A percentile compares a stretch with the other conserved stretches of the same genome.
These are phyloP conservation scores for Drosophila athabasca DNA, from an alignment of 1,140 invertebrate species.

Conservation along the genomic window DNA sequence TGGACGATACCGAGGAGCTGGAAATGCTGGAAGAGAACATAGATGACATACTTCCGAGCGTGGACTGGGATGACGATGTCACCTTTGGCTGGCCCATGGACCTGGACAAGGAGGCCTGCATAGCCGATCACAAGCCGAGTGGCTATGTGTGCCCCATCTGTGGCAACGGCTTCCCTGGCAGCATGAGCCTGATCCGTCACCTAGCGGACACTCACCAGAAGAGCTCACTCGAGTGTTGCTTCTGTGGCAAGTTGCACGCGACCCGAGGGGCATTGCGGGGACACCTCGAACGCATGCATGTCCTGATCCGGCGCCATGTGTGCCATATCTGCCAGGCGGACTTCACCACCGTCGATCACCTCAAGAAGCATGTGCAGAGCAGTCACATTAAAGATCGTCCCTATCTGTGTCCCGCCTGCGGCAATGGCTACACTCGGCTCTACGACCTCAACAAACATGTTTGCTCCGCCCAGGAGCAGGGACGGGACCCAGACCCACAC, in stretches of 20 bases:
- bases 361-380: conserved; percentile 54
- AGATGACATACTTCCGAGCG: conserved; percentile 58
- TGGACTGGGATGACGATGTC: conserved; percentile 66
- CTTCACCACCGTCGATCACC: conserved; percentile 64
- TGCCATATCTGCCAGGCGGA: conserved; percentile 49
- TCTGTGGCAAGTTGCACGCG: conserved; percentile 46
- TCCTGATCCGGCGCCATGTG: conserved; percentile 54
- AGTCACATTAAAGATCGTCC: conserved; percentile 36
- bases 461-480: conserved; percentile 21
- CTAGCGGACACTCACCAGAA: conserved; percentile 43
- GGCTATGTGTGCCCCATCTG: conserved; percentile 67
- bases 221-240: conserved; percentile 53
- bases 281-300: conserved; percentile 61
- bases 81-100: conserved; percentile 68
- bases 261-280: conserved; percentile 55
- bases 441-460: conserved; percentile 54
- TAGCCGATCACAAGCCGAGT: conserved; percentile 50
- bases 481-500: conserved; percentile 12
- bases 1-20: conserved; percentile 63
- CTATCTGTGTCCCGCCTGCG: conserved; percentile 43
- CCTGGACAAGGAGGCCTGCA: conserved; percentile 60
- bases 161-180: conserved; percentile 62
- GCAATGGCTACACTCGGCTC: conserved; percentile 53
- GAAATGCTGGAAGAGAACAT: conserved; percentile 74
- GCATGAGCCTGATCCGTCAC: conserved; percentile 53